Percentiles rank a stretch among this genome's conserved stretches.
Evolutionary conservation across 2,797 vertebrate genomes (phyloP).

Genomic region (Siniperca scherzeri): DNA sequence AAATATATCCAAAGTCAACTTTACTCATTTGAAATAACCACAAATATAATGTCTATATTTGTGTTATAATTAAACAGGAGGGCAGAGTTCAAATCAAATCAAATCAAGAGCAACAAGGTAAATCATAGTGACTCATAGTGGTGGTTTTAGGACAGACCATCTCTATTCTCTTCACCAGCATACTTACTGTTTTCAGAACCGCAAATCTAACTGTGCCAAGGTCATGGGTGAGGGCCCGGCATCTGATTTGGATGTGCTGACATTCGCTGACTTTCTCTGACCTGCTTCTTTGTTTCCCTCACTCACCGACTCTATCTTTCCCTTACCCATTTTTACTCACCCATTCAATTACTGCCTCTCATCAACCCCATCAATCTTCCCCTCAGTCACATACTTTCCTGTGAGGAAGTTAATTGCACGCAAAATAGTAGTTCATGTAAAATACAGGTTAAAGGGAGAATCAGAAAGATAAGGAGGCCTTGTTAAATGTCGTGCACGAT

Average conservation of each 20-base stretch:
- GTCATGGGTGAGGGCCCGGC: constrained; percentile 61
- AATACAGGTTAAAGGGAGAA: constrained; percentile 30
- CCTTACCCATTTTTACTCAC: constrained; percentile 54
- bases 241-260: constrained; percentile 76
- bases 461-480: constrained; percentile 14
- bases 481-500: not conserved
- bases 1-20: constrained; percentile 31
- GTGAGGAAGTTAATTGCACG: constrained; percentile 36
- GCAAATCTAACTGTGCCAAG: constrained; percentile 64
- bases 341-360: constrained; percentile 54
- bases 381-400: constrained; percentile 29
- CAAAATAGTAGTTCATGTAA: constrained; percentile 35
- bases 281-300: constrained; percentile 64
- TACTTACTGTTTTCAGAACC: constrained; percentile 54
- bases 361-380: constrained; percentile 29
- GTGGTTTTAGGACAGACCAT: constrained; percentile 5
- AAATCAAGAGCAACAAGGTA: constrained; percentile 4
- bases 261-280: constrained; percentile 61
- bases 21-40: constrained; percentile 4
- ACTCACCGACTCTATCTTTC: constrained; percentile 63
- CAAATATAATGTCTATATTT: constrained; percentile 21
- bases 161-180: constrained; percentile 42
- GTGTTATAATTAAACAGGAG: constrained; percentile 7
- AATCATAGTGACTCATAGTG: not conserved
- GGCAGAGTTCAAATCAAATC: not conserved